Percentiles rank a stretch among this genome's conserved stretches.
These are phyloP conservation scores for Meandrusa payeni DNA, from an alignment of 2,888 invertebrate species.

Conservation along the genomic window DNA sequence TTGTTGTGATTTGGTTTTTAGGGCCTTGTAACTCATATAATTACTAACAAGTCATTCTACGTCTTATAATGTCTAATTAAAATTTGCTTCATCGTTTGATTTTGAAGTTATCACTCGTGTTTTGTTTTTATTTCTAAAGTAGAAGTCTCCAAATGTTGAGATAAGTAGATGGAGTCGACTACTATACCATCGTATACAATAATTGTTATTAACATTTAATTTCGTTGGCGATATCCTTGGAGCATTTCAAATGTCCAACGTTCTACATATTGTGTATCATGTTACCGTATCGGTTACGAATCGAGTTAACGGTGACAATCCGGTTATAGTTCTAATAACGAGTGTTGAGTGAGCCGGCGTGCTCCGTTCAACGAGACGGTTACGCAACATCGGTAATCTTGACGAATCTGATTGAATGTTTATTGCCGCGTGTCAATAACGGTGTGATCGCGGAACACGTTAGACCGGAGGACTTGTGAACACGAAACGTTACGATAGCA, in stretches of 20 bases:
- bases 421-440: constrained; percentile 61
- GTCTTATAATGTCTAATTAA: too few relatives aligned
- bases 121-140: too few relatives aligned
- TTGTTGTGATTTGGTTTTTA: too few relatives aligned
- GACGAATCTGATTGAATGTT: constrained; percentile 54
- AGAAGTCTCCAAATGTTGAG: too few relatives aligned
- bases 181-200: too few relatives aligned
- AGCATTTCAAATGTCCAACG: constrained; percentile 3
- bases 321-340: constrained; percentile 54
- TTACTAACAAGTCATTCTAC: too few relatives aligned
- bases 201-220: not conserved
- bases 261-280: constrained; percentile 20
- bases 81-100: too few relatives aligned
- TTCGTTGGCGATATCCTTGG: not conserved
- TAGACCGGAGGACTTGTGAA: constrained; percentile 13
- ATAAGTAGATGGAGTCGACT: too few relatives aligned
- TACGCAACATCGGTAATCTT: constrained; percentile 67
- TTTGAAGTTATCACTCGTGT: too few relatives aligned
- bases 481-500: constrained; percentile 18
- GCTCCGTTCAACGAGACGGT: constrained; percentile 57
- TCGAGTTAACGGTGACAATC: constrained; percentile 51
- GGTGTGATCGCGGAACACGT: constrained; percentile 59
- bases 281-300: constrained; percentile 25
- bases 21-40: too few relatives aligned
- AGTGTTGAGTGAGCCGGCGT: constrained; percentile 65